Base-by-base conservation (phyloP, 2,797 vertebrate species). In the Cuniculus paca region DNA sequence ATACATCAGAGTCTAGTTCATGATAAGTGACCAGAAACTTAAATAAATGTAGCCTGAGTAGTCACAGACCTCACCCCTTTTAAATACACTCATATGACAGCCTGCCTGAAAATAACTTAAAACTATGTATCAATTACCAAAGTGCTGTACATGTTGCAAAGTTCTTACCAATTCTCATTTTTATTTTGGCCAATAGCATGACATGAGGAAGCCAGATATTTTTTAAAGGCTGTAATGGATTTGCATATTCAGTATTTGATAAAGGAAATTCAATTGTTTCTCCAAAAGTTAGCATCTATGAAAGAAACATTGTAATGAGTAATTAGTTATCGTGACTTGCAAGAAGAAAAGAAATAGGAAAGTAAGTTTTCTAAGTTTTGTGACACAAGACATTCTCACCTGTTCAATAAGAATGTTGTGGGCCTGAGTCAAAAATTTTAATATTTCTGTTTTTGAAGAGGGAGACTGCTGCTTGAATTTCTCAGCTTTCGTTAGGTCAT, bases 191-290 rank as follows among this genome's bases (percentile, higher is more conserved):
- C 97, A 99, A 96, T 60, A 99, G 94, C 86, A 98, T 98, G 77
- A 99, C 96, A 90, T 99, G 99, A 86, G 99, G 99, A 89, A 99
- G 98, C 96, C 99, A 99, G 92, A 99, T 98, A 97, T 99, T 99
- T 96, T 97, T 99, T 63, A 98, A 91, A 92, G 98, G 98, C 6
- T 98, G 79, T 48, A 96, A 54, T 26, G 97, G 95, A 95, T 96
- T 97, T 77, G 98, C 95, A 95, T 96, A 89, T 2, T 99, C 98
- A 88, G 95, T 96, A 61, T 98, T 98, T 97, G 98, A 98, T 96
- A 95, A 92, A 84, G 97, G 97, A 61, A 95, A 31, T 80, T 97
- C 95, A 95, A 99, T 95, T 85, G 36, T 97, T 98, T 99, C 98
- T 90, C 99, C 99, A 90, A 99, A 98, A 94, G 86, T 89, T 97